Conservation (phyloP, 2,888 invertebrate species). For the Aquatica leii region DNA sequence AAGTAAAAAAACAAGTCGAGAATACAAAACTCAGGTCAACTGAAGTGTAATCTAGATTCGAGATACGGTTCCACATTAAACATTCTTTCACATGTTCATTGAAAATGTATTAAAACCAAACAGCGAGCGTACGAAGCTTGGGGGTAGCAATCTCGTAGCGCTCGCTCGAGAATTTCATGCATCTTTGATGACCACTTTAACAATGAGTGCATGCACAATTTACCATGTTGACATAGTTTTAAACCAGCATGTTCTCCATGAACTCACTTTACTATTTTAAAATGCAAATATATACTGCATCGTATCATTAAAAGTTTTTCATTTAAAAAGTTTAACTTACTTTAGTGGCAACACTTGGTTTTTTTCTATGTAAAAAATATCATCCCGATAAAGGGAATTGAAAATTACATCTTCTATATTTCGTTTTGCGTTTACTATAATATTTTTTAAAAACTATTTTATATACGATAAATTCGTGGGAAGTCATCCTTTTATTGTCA, state of each 20-base stretch:
- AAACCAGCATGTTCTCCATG: conserved; percentile 47
- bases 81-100: conserved; percentile 59
- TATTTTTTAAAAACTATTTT: too few species aligned
- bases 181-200: conserved; percentile 59
- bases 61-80: conserved; percentile 43
- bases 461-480: too few species aligned
- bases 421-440: too few species aligned
- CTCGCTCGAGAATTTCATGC: conserved; percentile 53
- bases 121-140: conserved; percentile 47
- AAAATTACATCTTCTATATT: too few species aligned
- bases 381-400: not conserved
- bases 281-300: conserved; percentile 32
- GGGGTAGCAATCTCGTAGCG: conserved; percentile 38
- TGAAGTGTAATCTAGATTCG: conserved; percentile 40
- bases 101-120: conserved; percentile 62
- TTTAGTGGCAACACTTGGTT: too few species aligned
- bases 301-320: conserved; percentile 7
- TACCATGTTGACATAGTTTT: conserved; percentile 62
- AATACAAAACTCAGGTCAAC: conserved; percentile 39
- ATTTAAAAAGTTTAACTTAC: conserved; percentile 1
- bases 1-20: conserved; percentile 5
- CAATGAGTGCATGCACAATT: conserved; percentile 62
- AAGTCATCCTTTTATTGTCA: too few species aligned
- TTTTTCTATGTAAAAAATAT: too few species aligned
- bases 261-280: conserved; percentile 31